phyloP scores from a whole-genome alignment of 1,140 invertebrate species.

The Drosophila tropicalis region DNA sequence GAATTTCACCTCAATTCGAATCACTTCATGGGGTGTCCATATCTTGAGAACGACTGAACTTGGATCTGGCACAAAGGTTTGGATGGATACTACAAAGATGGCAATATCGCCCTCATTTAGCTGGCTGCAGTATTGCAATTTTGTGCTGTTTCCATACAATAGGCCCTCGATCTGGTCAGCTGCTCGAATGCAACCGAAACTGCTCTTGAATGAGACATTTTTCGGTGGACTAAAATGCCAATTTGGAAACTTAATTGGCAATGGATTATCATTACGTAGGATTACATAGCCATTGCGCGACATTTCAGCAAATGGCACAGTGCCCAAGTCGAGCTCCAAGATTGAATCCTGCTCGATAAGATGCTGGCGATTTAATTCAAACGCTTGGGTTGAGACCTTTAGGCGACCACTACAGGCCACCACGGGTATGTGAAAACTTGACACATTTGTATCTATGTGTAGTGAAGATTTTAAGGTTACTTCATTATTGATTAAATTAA shows the following conservation, averaged over 20 bases:
- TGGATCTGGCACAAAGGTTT: conserved; percentile 88
- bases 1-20: conserved; percentile 87
- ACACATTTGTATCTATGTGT: conserved; percentile 69
- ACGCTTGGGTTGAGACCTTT: conserved; percentile 62
- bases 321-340: conserved; percentile 68
- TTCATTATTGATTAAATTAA: conserved; percentile 54
- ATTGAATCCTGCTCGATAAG: neutral
- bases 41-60: conserved; percentile 89
- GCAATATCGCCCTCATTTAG: conserved; percentile 83
- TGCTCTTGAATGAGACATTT: conserved; percentile 61
- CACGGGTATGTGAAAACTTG: conserved; percentile 61
- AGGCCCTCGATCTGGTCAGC: neutral
- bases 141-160: conserved; percentile 30
- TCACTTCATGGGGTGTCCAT: conserved; percentile 89
- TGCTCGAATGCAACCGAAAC: conserved; percentile 60
- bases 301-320: conserved; percentile 68
- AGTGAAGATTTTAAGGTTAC: conserved; percentile 53
- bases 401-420: conserved; percentile 66
- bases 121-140: conserved; percentile 48
- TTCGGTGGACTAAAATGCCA: conserved; percentile 72
- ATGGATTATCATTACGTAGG: conserved; percentile 74
- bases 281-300: conserved; percentile 68
- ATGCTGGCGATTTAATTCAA: conserved; percentile 18
- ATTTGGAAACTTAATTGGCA: conserved; percentile 68
- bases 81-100: conserved; percentile 89